These are phyloP conservation scores for Pelobates cultripes DNA, from an alignment of 2,797 vertebrate genomes.

Conservation along the genomic window DNA sequence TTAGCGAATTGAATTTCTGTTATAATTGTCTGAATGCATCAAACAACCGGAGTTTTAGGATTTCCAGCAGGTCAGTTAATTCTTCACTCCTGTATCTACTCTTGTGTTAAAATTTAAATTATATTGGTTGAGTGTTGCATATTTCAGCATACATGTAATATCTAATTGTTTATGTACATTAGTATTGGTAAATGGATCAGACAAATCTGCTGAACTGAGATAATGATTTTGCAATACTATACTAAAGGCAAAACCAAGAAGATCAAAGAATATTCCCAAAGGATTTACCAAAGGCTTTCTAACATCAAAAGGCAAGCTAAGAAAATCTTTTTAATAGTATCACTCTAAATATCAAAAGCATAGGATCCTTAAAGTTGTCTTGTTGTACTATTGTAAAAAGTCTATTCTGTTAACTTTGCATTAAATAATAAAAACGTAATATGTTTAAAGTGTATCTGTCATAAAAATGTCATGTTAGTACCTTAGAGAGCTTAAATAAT, in stretches of 20 bases:
- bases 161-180: conserved; percentile 4
- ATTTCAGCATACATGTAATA: not conserved
- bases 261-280: conserved; percentile 50
- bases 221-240: conserved; percentile 48
- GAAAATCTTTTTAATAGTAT: conserved; percentile 45
- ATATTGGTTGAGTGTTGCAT: not conserved
- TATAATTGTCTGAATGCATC: no score
- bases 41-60: no score
- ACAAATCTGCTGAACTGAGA: conserved; percentile 41
- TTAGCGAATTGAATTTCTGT: no score
- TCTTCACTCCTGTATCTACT: not conserved
- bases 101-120: not conserved
- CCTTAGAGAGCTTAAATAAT: no score
- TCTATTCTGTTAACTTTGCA: not conserved
- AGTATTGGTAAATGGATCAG: conserved; percentile 44
- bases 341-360: conserved; percentile 34
- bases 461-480: no score
- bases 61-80: not conserved
- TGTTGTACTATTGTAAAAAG: conserved; percentile 20
- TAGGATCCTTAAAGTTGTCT: conserved; percentile 18
- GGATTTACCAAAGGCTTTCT: conserved; percentile 49
- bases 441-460: no score
- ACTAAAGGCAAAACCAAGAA: conserved; percentile 38
- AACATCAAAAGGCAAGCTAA: conserved; percentile 43
- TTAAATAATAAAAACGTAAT: no score